These are phyloP conservation scores for Ricordea florida DNA, from an alignment of 92 coral and sea anemone species.

Conservation along the genomic window DNA sequence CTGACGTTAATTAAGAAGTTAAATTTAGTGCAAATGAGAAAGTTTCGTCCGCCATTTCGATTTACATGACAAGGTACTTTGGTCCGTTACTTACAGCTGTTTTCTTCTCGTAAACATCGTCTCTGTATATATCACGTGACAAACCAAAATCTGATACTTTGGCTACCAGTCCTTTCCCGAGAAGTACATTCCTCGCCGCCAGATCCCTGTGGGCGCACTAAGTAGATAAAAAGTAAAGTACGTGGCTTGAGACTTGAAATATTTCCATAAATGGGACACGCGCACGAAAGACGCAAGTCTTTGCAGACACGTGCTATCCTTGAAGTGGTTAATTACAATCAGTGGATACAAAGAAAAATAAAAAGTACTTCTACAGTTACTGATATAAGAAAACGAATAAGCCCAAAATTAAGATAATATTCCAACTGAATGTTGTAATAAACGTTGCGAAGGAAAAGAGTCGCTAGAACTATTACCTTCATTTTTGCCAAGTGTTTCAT, in stretches of 20 bases:
- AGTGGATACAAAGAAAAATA: too few relatives aligned
- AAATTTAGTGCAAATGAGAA: too few relatives aligned
- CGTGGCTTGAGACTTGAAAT: too few relatives aligned
- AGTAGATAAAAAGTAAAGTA: too few relatives aligned
- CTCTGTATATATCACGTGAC: conserved; percentile 78
- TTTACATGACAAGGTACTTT: not conserved
- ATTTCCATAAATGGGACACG: too few relatives aligned
- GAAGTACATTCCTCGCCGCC: conserved; percentile 79
- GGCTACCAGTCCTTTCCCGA: conserved; percentile 65
- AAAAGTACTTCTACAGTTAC: too few relatives aligned
- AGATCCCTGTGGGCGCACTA: conserved; percentile 79
- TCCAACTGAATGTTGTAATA: not conserved
- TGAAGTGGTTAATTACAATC: too few relatives aligned
- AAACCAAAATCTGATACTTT: conserved; percentile 86
- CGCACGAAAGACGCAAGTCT: too few relatives aligned
- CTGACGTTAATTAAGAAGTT: too few relatives aligned
- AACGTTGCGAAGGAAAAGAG: not conserved
- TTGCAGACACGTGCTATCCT: too few relatives aligned
- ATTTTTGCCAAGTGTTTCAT: conserved; percentile 74
- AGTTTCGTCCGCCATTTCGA: not conserved
- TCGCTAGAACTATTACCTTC: conserved; percentile 62
- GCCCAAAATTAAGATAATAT: not conserved
- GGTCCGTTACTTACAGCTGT: conserved; percentile 57
- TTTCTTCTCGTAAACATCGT: conserved; percentile 76
- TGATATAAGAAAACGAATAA: not conserved